These are phyloP conservation scores for Gonocerus acuteangulatus DNA, from an alignment of 2,888 invertebrate species.

Conservation along the genomic window DNA sequence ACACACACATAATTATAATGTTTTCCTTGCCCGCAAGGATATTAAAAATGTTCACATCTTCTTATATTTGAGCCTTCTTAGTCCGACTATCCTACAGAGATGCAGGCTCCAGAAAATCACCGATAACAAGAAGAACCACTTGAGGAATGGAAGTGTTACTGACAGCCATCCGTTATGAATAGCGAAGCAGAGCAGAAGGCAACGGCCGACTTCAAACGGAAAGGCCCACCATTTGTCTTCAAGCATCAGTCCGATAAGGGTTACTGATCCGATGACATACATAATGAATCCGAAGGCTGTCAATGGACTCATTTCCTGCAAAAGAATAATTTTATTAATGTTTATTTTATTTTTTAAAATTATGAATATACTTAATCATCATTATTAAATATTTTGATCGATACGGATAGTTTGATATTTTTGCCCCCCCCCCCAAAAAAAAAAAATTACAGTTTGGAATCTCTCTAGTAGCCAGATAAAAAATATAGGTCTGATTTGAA, in stretches of 20 bases:
- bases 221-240: constrained; percentile 57
- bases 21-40: no score
- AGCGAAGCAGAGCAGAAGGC: constrained; percentile 52
- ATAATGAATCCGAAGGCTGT: constrained; percentile 52
- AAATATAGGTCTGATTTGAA: no score
- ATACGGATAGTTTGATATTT: no score
- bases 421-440: no score
- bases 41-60: no score
- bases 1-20: no score
- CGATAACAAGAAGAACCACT: constrained; percentile 53
- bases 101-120: constrained; percentile 59
- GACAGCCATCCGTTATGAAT: constrained; percentile 39
- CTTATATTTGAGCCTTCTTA: no score
- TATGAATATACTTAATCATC: no score
- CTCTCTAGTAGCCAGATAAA: no score
- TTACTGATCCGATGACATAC: constrained; percentile 60
- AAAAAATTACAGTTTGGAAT: no score
- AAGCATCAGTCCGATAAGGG: constrained; percentile 62
- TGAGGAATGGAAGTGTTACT: constrained; percentile 46
- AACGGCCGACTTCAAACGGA: constrained; percentile 57
- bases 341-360: no score
- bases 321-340: constrained; percentile 27
- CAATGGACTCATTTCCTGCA: constrained; percentile 55
- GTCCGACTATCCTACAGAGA: constrained; percentile 48
- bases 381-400: no score